Evolutionary conservation across 2,113 vertebrate species (phyloP).

Genomic region (Muntiacus muntjak): DNA sequence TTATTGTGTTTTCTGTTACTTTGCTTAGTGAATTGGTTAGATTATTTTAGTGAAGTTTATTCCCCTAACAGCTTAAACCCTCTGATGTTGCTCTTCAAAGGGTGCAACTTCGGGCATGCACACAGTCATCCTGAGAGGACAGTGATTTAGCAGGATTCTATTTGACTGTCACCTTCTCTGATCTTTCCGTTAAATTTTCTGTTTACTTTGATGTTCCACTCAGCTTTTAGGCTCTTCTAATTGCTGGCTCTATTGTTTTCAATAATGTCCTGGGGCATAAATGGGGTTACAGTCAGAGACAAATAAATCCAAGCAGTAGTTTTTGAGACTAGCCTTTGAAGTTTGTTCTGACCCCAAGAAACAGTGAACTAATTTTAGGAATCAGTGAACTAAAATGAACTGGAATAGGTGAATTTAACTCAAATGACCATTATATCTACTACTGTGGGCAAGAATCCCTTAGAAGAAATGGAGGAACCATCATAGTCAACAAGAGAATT

Average conservation of each 20-base stretch:
- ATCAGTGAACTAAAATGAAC: background rate
- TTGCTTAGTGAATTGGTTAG: background rate
- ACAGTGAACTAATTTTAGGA: background rate
- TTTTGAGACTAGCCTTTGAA: background rate
- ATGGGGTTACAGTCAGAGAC: background rate
- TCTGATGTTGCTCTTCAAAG: background rate
- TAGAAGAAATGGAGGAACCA: background rate
- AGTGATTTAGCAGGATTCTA: background rate
- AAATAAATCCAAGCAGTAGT: background rate
- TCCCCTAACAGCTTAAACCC: background rate
- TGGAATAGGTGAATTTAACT: background rate
- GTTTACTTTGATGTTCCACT: background rate
- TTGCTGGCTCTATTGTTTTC: background rate
- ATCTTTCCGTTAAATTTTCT: background rate
- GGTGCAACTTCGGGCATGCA: rapidly evolving
- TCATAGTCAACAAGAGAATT: background rate
- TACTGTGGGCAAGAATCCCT: background rate
- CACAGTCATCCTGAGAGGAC: too few species aligned
- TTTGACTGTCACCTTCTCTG: background rate
- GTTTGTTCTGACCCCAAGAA: background rate
- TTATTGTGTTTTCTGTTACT: background rate
- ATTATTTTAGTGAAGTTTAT: background rate
- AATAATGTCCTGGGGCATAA: background rate
- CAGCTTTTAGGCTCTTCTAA: background rate
- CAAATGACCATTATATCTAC: background rate